A percentile compares a stretch with the other conserved stretches of the same genome.
Conservation (phyloP, 2,113 vertebrate genomes). For the Varanus salvator region DNA sequence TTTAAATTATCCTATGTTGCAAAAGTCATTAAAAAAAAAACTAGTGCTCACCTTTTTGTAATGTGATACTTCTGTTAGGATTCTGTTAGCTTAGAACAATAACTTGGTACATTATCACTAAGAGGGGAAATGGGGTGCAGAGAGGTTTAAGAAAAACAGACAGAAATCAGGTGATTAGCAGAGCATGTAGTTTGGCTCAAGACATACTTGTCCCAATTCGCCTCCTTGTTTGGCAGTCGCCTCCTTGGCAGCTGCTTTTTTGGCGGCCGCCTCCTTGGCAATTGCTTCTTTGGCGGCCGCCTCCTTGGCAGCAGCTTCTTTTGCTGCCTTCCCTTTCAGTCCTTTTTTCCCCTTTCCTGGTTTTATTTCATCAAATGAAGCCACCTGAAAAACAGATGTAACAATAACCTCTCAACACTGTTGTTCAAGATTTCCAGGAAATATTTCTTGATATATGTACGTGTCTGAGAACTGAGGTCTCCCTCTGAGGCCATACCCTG, state of each 20-base stretch:
- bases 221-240: background rate
- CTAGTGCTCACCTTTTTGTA: background rate
- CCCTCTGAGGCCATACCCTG: background rate
- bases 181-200: too few relatives aligned
- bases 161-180: too few relatives aligned
- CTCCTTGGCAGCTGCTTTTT: background rate
- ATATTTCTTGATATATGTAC: too few relatives aligned
- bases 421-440: background rate
- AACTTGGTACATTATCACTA: background rate
- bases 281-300: background rate
- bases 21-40: background rate
- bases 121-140: too few relatives aligned
- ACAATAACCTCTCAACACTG: background rate
- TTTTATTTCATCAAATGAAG: background rate
- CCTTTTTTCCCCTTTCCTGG: background rate
- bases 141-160: too few relatives aligned
- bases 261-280: background rate
- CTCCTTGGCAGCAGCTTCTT: constrained; percentile 13
- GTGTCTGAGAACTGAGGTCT: background rate
- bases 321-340: background rate
- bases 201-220: too few relatives aligned
- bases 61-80: background rate
- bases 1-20: background rate
- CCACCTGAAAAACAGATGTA: background rate
- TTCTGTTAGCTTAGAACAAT: background rate